phyloP scores from a whole-genome alignment of 2,888 invertebrate genomes.

The Trichopria drosophilae region DNA sequence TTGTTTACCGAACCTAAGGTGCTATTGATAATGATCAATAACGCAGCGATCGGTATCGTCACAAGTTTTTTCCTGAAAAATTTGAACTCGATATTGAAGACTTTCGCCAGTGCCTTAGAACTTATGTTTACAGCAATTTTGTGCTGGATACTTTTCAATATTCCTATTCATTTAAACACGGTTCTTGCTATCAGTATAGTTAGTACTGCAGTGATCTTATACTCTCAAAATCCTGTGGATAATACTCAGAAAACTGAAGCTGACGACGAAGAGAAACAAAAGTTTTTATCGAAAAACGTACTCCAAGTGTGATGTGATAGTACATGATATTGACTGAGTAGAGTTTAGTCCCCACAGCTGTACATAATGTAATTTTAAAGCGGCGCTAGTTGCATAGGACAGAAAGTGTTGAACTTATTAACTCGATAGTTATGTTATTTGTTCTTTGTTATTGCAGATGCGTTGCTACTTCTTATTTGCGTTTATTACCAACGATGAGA shows the following conservation, averaged over 20 bases:
- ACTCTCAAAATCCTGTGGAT: conserved; percentile 84
- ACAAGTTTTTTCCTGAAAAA: conserved; percentile 92
- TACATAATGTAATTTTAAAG: too few relatives aligned
- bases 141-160: conserved; percentile 82
- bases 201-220: conserved; percentile 79
- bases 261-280: conserved; percentile 13
- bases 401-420: too few relatives aligned
- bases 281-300: too few relatives aligned
- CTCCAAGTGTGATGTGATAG: too few relatives aligned
- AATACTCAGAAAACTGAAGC: conserved; percentile 38
- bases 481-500: too few relatives aligned
- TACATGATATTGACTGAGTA: too few relatives aligned
- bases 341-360: too few relatives aligned
- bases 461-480: too few relatives aligned
- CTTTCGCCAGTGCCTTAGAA: conserved; percentile 92
- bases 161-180: conserved; percentile 82
- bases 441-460: too few relatives aligned
- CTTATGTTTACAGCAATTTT: conserved; percentile 86
- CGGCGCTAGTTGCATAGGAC: too few relatives aligned
- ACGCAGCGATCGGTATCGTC: conserved; percentile 88
- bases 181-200: conserved; percentile 80
- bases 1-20: conserved; percentile 70
- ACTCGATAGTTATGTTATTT: too few relatives aligned
- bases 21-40: conserved; percentile 81
- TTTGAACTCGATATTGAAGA: conserved; percentile 92